These are phyloP conservation scores for Artibeus jamaicensis DNA, from an alignment of 2,797 vertebrate genomes.

Conservation along the genomic window DNA sequence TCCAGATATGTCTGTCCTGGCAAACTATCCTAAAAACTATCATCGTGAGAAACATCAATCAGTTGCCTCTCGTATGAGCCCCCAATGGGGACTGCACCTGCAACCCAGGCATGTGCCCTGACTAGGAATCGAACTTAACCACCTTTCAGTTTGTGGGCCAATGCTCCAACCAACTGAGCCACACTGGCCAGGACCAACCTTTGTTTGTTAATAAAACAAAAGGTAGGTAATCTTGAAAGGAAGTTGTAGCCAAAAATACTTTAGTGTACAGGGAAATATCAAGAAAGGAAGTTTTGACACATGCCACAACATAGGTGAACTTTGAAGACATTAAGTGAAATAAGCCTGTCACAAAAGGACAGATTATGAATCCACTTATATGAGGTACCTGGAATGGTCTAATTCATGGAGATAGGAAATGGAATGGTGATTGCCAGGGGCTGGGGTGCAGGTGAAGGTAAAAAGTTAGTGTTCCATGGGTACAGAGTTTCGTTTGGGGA, in stretches of 20 bases:
- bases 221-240: neutral
- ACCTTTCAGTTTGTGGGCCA: too few relatives aligned
- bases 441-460: neutral
- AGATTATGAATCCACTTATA: neutral
- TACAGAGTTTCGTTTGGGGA: neutral
- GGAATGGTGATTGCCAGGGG: neutral
- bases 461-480: neutral
- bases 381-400: neutral
- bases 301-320: neutral
- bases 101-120: too few relatives aligned
- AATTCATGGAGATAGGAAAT: neutral
- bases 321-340: neutral
- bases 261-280: neutral
- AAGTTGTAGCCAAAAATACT: neutral
- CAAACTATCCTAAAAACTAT: conserved; percentile 23
- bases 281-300: neutral
- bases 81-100: too few relatives aligned
- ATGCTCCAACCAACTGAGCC: too few relatives aligned
- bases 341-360: neutral
- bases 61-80: too few relatives aligned
- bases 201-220: conserved; percentile 1
- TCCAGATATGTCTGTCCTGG: neutral
- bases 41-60: neutral
- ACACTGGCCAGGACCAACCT: neutral
- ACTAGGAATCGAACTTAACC: too few relatives aligned